phyloP scores from a whole-genome alignment of 2,113 vertebrate genomes.

The Tachycineta bicolor region DNA sequence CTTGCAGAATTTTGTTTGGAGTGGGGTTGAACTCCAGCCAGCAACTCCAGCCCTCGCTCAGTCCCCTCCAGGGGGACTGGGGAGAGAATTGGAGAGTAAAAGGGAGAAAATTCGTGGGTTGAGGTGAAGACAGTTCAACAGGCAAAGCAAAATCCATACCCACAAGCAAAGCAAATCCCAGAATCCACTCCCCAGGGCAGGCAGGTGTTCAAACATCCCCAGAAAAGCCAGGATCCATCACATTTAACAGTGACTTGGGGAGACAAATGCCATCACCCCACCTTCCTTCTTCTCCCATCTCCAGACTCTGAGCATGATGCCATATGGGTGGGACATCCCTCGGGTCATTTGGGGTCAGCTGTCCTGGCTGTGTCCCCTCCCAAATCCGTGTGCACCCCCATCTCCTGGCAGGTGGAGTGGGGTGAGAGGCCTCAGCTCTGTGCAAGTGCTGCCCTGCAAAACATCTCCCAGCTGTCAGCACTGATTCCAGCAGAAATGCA shows the following conservation, averaged over 20 bases:
- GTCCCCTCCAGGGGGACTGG: background rate
- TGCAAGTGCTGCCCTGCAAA: background rate
- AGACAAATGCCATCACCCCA: accelerated
- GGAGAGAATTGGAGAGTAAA: background rate
- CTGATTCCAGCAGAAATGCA: background rate
- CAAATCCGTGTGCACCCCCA: accelerated
- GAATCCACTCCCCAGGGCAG: background rate
- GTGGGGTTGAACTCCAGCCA: background rate
- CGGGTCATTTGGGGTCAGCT: background rate
- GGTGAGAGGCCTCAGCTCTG: background rate
- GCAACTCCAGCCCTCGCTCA: accelerated
- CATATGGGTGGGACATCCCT: background rate
- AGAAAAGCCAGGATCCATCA: background rate
- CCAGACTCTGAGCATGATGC: too few relatives aligned
- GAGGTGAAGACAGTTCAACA: background rate
- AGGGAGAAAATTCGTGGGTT: background rate
- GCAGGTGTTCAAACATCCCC: background rate
- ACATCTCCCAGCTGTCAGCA: background rate
- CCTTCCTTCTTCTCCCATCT: background rate
- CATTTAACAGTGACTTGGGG: accelerated
- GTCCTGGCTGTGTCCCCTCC: background rate
- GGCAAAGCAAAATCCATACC: background rate
- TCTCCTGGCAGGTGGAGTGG: accelerated
- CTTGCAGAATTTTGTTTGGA: background rate
- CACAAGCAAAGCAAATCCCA: background rate